Percentiles rank a stretch among this genome's conserved stretches.
These are phyloP conservation scores for Rana temporaria DNA, from an alignment of 2,113 vertebrate species.

Conservation along the genomic window DNA sequence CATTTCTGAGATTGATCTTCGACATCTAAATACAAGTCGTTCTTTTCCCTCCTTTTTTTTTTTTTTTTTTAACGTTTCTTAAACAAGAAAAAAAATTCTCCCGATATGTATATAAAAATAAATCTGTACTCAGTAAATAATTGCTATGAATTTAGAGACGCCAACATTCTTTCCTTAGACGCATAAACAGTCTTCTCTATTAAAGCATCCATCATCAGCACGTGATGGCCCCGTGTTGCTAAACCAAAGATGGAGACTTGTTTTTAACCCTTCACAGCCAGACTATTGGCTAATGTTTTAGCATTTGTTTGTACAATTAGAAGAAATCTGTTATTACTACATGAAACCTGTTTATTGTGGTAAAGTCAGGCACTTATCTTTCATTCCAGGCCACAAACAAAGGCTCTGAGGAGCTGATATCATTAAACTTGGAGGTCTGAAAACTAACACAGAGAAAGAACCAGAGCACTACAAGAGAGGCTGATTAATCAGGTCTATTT, in stretches of 20 bases:
- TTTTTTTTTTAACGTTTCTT: not conserved
- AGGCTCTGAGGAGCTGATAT: conserved; percentile 24
- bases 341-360: conserved; percentile 52
- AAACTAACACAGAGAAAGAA: conserved; percentile 17
- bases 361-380: conserved; percentile 29
- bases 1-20: no score
- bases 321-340: conserved; percentile 34
- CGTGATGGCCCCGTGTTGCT: not conserved
- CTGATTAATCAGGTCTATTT: conserved; percentile 48
- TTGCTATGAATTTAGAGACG: not conserved
- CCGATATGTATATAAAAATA: conserved; percentile 34
- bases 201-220: conserved; percentile 32
- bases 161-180: conserved; percentile 36
- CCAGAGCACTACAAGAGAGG: conserved; percentile 11
- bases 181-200: conserved; percentile 41
- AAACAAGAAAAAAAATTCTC: conserved; percentile 7
- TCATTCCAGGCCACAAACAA: conserved; percentile 45
- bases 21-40: not conserved
- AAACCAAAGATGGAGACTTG: not conserved
- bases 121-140: conserved; percentile 28
- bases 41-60: not conserved
- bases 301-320: conserved; percentile 49
- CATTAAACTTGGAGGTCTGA: conserved; percentile 27
- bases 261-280: conserved; percentile 33
- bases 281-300: not conserved